Conservation (phyloP, 2,888 invertebrate genomes). For the Sthenelais limicola region DNA sequence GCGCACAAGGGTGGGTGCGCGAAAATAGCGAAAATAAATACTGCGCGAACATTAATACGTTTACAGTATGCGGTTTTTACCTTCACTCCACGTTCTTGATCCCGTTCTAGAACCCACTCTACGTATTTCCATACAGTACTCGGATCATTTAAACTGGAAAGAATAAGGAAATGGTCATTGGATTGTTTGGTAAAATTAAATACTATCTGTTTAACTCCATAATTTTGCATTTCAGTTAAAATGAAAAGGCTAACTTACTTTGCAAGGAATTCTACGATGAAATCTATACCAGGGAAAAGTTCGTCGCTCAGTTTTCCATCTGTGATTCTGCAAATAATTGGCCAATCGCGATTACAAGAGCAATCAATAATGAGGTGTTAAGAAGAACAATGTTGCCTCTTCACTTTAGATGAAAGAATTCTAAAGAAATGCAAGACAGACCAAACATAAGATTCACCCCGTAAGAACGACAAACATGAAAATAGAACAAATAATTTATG, state of each 20-base stretch:
- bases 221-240: neutral
- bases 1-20: too few relatives aligned
- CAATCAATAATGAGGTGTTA: too few relatives aligned
- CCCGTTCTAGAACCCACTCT: slow-evolving; percentile 72
- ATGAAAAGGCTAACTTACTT: slow-evolving; percentile 64
- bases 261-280: slow-evolving; percentile 71
- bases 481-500: too few relatives aligned
- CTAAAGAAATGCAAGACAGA: too few relatives aligned
- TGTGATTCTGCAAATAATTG: slow-evolving; percentile 64
- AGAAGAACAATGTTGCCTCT: too few relatives aligned
- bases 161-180: neutral
- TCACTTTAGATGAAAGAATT: too few relatives aligned
- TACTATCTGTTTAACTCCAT: neutral
- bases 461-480: too few relatives aligned
- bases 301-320: slow-evolving; percentile 70
- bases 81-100: slow-evolving; percentile 71
- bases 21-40: too few relatives aligned
- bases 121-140: slow-evolving; percentile 73
- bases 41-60: too few relatives aligned
- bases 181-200: neutral
- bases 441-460: too few relatives aligned
- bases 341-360: neutral
- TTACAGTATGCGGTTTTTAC: slow-evolving; percentile 52
- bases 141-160: slow-evolving; percentile 67
- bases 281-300: slow-evolving; percentile 72